Evolutionary conservation across 2,113 vertebrate genomes (phyloP), one percentile per base, ranked within the genome.

Genomic region (Theristicus caerulescens): DNA sequence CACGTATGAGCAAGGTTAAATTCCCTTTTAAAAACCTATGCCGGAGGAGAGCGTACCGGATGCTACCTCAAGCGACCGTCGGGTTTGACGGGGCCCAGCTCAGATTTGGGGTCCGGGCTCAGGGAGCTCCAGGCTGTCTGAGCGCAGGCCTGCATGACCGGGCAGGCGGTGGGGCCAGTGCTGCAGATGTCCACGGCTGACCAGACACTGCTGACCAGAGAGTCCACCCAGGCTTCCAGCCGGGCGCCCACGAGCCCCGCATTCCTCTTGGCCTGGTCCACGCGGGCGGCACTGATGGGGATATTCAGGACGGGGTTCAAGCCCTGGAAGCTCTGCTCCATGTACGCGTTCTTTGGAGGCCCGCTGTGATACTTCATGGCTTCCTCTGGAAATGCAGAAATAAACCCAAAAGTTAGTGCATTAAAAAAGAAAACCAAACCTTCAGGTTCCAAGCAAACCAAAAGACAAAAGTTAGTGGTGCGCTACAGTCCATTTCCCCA

Each of bases 261-360:
- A 4, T 98, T 99, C 96, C 98, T 98, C 93, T 98, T 98, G 14
- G 99, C 99, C 96, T 99, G 99, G 85, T 99, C 99, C 89, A 98
- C 91, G 21, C 98, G 98, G 13, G 98, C 98, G 3, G 99, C 96
- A 52, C 97, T 98, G 81, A 99, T 91, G 2, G 99, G 99, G 95
- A 99, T 98, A 94, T 99, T 99, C 54, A 99, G 98, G 49, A 99
- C 98, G 0, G 99, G 99, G 96, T 99, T 99, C 88, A 99, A 98
- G 83, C 99, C 99, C 67, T 99, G 99, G 98, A 99, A 99, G 81
- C 99, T 99, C 98, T 99, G 99, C 97, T 99, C 99, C 99, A 99
- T 99, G 98, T 99, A 99, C 32, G 99, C 98, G n/a, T 99, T 99
- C 97, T 99, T 99, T 0, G 95, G 97, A 2, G 99, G 99, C 11